phyloP scores from a whole-genome alignment of 2,888 invertebrate species.

The Nephrotoma flavescens region DNA sequence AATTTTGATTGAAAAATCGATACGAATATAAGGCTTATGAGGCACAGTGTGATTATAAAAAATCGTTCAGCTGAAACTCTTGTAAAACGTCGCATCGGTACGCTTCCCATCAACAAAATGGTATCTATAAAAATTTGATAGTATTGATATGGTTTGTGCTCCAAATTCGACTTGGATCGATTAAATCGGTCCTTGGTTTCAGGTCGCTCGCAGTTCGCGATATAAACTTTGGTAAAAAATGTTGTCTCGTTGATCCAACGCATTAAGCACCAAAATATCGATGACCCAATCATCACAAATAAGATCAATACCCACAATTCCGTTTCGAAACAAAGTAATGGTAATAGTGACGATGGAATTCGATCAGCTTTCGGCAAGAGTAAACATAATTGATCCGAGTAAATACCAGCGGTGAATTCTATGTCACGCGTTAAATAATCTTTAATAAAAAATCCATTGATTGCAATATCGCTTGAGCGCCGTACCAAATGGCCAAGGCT shows the following conservation, averaged over 20 bases:
- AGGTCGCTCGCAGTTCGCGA: not conserved
- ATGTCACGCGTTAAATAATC: slow-evolving; percentile 27
- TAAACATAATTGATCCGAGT: slow-evolving; percentile 30
- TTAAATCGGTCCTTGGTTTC: not conserved
- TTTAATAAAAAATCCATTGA: slow-evolving; percentile 31
- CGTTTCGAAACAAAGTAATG: slow-evolving; percentile 24
- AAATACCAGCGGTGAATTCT: slow-evolving; percentile 27
- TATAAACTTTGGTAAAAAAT: slow-evolving; percentile 1
- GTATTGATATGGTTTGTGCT: not conserved
- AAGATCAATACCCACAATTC: slow-evolving; percentile 28
- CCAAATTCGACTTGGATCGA: not conserved
- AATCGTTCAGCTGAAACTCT: slow-evolving; percentile 27
- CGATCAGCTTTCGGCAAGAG: slow-evolving; percentile 28
- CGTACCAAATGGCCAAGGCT: slow-evolving; percentile 26
- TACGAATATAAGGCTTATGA: slow-evolving; percentile 30
- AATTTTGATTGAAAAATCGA: slow-evolving; percentile 31
- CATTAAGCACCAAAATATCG: slow-evolving; percentile 21
- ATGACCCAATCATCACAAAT: slow-evolving; percentile 16
- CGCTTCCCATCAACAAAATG: slow-evolving; percentile 27
- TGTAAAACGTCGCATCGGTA: slow-evolving; percentile 24
- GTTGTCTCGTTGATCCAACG: slow-evolving; percentile 8
- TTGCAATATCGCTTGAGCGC: slow-evolving; percentile 25
- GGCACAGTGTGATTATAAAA: slow-evolving; percentile 25
- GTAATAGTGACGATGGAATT: slow-evolving; percentile 29
- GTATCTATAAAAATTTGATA: slow-evolving; percentile 23